A percentile compares a stretch with the other conserved stretches of the same genome.
These are phyloP conservation scores for Sylvia borin DNA, from an alignment of 2,797 vertebrate species.

Conservation along the genomic window DNA sequence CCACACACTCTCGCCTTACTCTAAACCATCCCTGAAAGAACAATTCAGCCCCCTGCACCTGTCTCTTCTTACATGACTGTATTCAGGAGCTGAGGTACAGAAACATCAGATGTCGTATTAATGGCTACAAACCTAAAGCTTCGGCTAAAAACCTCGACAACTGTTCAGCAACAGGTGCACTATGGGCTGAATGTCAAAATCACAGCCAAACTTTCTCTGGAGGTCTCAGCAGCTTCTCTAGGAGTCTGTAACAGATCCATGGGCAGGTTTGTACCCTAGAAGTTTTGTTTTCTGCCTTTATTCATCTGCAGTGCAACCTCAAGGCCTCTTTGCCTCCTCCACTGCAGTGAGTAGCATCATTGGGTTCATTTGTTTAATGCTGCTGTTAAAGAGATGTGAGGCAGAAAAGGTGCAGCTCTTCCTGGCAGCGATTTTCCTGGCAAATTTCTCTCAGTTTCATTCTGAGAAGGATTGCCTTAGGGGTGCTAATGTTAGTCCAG, in stretches of 20 bases:
- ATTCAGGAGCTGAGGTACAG: background rate
- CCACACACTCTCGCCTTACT: constrained; percentile 12
- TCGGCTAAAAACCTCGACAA: constrained; percentile 48
- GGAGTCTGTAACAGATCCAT: background rate
- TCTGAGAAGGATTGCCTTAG: background rate
- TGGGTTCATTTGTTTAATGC: background rate
- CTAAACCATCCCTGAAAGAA: constrained; percentile 47
- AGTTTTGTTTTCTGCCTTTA: background rate
- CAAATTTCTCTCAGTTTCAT: background rate
- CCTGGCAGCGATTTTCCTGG: background rate
- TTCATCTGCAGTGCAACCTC: background rate
- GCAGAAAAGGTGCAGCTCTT: background rate
- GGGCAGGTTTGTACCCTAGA: background rate
- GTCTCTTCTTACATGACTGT: constrained; percentile 42
- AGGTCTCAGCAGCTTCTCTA: background rate
- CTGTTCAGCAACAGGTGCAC: constrained; percentile 69
- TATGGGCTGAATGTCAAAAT: background rate
- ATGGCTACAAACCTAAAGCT: constrained; percentile 60
- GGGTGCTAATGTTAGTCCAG: background rate
- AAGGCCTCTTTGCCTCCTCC: background rate
- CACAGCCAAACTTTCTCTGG: background rate
- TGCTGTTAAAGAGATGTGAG: background rate
- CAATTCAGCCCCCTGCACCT: constrained; percentile 54
- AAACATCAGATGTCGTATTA: constrained; percentile 59
- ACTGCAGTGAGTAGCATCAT: background rate